Evolutionary conservation across 2,797 vertebrate genomes (phyloP).

Genomic region (Enteromius unitaeniatus): DNA sequence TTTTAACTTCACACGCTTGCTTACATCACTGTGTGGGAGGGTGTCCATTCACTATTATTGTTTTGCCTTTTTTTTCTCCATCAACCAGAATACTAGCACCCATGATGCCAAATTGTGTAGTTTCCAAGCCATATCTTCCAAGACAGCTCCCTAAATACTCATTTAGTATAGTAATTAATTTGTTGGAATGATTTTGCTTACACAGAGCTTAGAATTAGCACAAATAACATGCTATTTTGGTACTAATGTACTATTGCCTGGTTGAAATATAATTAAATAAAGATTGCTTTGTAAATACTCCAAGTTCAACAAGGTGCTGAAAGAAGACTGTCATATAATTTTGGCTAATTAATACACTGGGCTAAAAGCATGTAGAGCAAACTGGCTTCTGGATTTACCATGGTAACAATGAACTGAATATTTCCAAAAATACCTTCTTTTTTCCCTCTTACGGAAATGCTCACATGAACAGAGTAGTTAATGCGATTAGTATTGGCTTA

Average conservation of each 20-base stretch:
- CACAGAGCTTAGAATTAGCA: not conserved
- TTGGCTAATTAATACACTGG: not conserved
- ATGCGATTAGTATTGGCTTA: not conserved
- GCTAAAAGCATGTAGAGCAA: constrained; percentile 9
- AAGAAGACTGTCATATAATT: constrained; percentile 8
- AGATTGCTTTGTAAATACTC: not conserved
- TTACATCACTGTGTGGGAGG: not conserved
- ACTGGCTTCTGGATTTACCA: constrained; percentile 52
- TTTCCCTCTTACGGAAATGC: not conserved
- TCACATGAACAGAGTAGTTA: not conserved
- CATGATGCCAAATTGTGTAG: not conserved
- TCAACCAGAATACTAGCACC: not conserved
- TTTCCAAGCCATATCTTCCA: constrained; percentile 15
- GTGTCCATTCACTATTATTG: not conserved
- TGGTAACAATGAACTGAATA: constrained; percentile 49
- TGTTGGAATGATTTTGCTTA: not conserved
- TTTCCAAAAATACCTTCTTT: constrained; percentile 14
- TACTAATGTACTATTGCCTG: not conserved
- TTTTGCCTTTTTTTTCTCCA: not conserved
- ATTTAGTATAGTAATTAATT: not conserved
- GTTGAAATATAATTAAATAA: not conserved
- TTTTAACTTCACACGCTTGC: constrained; percentile 21
- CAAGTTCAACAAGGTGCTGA: not conserved
- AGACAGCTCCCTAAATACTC: not conserved
- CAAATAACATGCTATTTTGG: not conserved